phyloP scores from a whole-genome alignment of 2,888 invertebrate species.

The Opisthograptis luteolata region DNA sequence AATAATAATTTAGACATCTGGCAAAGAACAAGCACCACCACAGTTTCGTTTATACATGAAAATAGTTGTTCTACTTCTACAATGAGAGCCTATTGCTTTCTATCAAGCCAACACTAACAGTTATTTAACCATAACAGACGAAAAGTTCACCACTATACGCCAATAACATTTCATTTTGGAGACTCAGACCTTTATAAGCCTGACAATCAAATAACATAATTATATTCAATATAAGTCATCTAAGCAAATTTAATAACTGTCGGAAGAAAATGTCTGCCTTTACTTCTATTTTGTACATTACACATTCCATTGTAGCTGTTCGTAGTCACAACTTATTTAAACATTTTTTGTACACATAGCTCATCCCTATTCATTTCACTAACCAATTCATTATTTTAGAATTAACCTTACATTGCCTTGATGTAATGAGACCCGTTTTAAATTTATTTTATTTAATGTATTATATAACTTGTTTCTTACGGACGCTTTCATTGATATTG shows the following conservation, averaged over 20 bases:
- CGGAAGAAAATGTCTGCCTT: not conserved
- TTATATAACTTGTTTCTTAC: not conserved
- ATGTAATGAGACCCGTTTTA: not conserved
- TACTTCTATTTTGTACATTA: slow-evolving; percentile 12
- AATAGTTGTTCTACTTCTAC: too few species aligned
- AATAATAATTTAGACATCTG: too few species aligned
- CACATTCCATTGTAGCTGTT: slow-evolving; percentile 20
- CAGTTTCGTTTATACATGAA: too few species aligned
- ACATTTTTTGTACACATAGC: slow-evolving; percentile 10
- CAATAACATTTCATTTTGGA: too few species aligned
- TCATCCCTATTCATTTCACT: not conserved
- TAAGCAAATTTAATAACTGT: not conserved
- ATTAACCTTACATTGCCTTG: not conserved
- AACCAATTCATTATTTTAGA: not conserved
- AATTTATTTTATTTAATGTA: not conserved
- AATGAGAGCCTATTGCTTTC: too few species aligned
- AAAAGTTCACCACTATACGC: too few species aligned
- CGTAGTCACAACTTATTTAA: slow-evolving; percentile 12
- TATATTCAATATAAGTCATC: too few species aligned
- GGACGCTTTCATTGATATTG: not conserved
- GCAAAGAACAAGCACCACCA: too few species aligned
- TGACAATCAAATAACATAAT: too few species aligned
- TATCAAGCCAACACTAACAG: too few species aligned
- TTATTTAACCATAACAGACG: too few species aligned
- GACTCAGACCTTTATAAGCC: too few species aligned